A percentile compares a stretch with the other conserved stretches of the same genome.
phyloP scores from a whole-genome alignment of 2,888 invertebrate genomes.

The Apotomis turbidana region DNA sequence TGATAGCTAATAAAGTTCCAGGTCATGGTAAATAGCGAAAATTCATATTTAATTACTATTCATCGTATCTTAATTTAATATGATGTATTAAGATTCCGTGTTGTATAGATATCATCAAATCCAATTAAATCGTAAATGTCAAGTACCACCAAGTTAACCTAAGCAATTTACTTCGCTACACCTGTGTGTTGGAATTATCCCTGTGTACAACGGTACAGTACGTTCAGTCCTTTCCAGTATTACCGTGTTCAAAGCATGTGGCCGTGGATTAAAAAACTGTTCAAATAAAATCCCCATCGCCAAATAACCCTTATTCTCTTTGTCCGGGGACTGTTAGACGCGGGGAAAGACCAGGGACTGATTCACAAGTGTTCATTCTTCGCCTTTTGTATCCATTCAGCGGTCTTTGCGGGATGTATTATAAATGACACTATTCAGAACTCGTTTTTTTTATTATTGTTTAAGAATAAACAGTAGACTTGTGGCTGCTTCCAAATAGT shows the following conservation, averaged over 20 bases:
- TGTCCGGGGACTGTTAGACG: not conserved
- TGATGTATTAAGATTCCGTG: too few species aligned
- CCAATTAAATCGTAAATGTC: too few species aligned
- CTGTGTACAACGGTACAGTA: too few species aligned
- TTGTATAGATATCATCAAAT: too few species aligned
- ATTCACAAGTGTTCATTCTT: slow-evolving; percentile 35
- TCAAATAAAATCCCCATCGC: slow-evolving; percentile 20
- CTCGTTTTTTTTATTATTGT: slow-evolving; percentile 1
- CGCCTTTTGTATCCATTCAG: slow-evolving; percentile 36
- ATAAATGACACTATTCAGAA: slow-evolving; percentile 9
- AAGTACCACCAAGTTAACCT: too few species aligned
- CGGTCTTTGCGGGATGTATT: slow-evolving; percentile 15
- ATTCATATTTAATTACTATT: too few species aligned
- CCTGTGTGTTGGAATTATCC: too few species aligned
- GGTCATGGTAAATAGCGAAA: too few species aligned
- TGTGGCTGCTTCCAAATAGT: not conserved
- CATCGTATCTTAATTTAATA: too few species aligned
- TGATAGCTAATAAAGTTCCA: too few species aligned
- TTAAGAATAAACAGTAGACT: slow-evolving; percentile 3
- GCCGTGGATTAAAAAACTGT: slow-evolving; percentile 3
- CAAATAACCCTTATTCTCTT: slow-evolving; percentile 18
- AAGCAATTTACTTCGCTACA: too few species aligned
- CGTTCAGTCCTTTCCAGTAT: too few species aligned
- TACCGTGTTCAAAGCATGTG: not conserved
- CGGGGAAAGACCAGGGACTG: slow-evolving; percentile 25